A percentile compares a stretch with the other conserved stretches of the same genome.
Conservation (phyloP, 2,888 invertebrate species). For the Pristionchus arcanus region DNA sequence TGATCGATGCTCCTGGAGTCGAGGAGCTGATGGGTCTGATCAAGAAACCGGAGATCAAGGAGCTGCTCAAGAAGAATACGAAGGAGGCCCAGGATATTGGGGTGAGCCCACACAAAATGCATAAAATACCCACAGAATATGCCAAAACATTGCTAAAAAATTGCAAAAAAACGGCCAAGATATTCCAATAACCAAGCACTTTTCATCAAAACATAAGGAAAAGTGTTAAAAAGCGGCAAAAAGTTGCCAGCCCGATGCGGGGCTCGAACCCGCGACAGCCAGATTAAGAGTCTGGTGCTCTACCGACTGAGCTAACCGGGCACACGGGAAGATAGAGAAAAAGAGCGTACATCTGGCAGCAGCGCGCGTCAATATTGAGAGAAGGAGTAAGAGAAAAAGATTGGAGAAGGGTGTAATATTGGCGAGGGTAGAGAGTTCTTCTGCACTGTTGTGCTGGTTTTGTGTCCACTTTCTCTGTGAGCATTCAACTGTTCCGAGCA, state of each 20-base stretch:
- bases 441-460: background rate
- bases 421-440: conserved; percentile 3
- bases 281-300: conserved; percentile 70
- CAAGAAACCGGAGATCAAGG: background rate
- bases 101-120: background rate
- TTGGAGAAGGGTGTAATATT: background rate
- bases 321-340: background rate
- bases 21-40: conserved; percentile 9
- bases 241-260: conserved; percentile 64
- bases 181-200: background rate
- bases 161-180: no score
- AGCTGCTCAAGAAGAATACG: conserved; percentile 12
- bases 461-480: background rate
- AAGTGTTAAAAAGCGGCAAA: background rate
- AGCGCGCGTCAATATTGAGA: conserved; percentile 36
- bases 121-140: no score
- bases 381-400: background rate
- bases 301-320: conserved; percentile 69
- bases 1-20: background rate
- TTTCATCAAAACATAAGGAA: background rate
- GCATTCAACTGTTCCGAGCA: background rate
- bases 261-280: conserved; percentile 70
- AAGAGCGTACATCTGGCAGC: conserved; percentile 1
- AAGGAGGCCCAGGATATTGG: conserved; percentile 36
- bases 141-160: no score